Percentiles rank a stretch among this genome's conserved stretches.
Conservation (phyloP, 2,113 vertebrate genomes). For the Nothoprocta pentlandii region DNA sequence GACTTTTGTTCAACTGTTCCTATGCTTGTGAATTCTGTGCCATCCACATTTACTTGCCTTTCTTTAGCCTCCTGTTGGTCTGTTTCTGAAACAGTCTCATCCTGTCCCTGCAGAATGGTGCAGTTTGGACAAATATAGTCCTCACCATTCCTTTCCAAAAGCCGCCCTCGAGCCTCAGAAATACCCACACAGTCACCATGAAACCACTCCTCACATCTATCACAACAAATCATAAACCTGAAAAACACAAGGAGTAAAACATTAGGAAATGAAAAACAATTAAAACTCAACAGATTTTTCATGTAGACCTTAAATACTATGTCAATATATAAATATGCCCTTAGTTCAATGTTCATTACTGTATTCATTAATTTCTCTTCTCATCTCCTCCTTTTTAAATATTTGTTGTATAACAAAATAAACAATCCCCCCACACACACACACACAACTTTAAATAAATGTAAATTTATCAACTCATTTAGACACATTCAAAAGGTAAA, state of each 20-base stretch:
- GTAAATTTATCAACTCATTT: neutral
- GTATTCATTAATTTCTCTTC: neutral
- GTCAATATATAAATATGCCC: accelerated
- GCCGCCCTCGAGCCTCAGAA: conserved; percentile 82
- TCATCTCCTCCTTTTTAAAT: neutral
- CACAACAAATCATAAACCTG: conserved; percentile 97
- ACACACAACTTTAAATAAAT: neutral
- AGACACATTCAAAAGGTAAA: neutral
- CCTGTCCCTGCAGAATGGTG: conserved; percentile 86
- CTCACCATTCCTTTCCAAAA: conserved; percentile 86
- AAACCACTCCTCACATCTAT: conserved; percentile 93
- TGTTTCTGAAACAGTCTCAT: conserved; percentile 68
- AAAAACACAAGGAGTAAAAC: neutral
- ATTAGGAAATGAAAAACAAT: neutral
- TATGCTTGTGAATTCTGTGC: conserved; percentile 77
- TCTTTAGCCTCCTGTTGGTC: conserved; percentile 59
- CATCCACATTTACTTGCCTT: conserved; percentile 54
- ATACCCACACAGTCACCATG: conserved; percentile 93
- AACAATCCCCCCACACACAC: too few species aligned
- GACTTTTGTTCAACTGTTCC: conserved; percentile 77
- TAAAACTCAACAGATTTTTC: neutral
- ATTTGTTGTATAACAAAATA: neutral
- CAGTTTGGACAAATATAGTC: conserved; percentile 92
- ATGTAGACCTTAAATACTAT: neutral
- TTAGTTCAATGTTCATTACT: neutral